Base-by-base conservation (phyloP, 2,113 vertebrate genomes). In the Onychostoma macrolepis region DNA sequence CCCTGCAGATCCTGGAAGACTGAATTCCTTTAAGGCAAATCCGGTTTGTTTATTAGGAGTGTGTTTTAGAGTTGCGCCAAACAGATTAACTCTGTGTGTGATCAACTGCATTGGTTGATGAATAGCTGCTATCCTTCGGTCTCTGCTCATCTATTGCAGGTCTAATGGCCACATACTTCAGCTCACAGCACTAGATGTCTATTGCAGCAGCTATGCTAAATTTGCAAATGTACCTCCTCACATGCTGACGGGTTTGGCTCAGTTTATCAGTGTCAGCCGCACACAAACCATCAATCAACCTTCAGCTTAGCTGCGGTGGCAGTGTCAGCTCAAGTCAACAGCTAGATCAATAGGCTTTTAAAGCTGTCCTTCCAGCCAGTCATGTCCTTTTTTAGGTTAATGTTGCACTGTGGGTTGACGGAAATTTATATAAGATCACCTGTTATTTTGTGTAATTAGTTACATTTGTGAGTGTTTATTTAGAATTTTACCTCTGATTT, bases 291-390 rank as follows among this genome's bases (percentile, higher is more conserved):
- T 83, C 61, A 83, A 71, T 71, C 81, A 83, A 48, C 43, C 81
- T 15, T 83, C 65, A n/a, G 43, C 43, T 83, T 24, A 83, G 65
- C 81, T 71, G 43, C 10, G 43, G 61, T 69, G 43, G 45, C 65
- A n/a, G 43, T 69, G 45, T 50, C 63, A 71, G 65, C 43, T 83
- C 65, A 36, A 83, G 80, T 65, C n/a, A 80, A 80, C 77, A 58
- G 38, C 58, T 83, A 83, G 63, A 83, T 83, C 81, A 71, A 50
- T 71, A 83, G 28, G 4, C 65, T 33, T 53, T 83, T 53, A 65
- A 12, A 83, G n/a, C 56, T 7, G n/a, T 13, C 50, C 53, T 38
- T 61, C 81, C 8, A 1, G 3, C n/a, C 81, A 83, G 33, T 65
- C 38, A 65, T 65, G 28, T 71, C 43, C 45, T 15, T 71, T 69